Percentiles rank a stretch among this genome's conserved stretches.
Evolutionary conservation across 1,140 invertebrate genomes (phyloP).

Genomic region (Cotesia glomerata): DNA sequence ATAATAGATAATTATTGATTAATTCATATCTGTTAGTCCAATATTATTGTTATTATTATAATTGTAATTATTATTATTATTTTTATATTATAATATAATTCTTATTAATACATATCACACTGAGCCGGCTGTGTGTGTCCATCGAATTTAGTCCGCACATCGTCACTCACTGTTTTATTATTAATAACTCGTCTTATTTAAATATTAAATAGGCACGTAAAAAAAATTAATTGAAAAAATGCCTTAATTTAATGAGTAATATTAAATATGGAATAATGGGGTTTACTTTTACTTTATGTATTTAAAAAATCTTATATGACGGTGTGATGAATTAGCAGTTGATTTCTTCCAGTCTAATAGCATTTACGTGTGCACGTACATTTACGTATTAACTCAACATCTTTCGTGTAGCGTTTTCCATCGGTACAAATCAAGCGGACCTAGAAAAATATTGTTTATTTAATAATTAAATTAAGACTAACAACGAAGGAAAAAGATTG

Average conservation of each 20-base stretch:
- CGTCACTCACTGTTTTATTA: slow-evolving; percentile 31
- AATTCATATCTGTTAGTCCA: slow-evolving; percentile 32
- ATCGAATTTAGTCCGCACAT: slow-evolving; percentile 45
- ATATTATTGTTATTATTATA: no score
- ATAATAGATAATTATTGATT: slow-evolving; percentile 23
- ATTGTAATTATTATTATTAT: slow-evolving; percentile 38
- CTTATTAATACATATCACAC: slow-evolving; percentile 56
- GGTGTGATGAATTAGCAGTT: slow-evolving; percentile 9
- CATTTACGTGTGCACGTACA: slow-evolving; percentile 88
- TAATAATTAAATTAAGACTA: background rate
- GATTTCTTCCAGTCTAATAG: slow-evolving; percentile 65
- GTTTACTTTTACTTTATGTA: slow-evolving; percentile 11
- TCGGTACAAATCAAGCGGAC: slow-evolving; percentile 90
- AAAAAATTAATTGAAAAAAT: background rate
- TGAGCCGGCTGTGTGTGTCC: slow-evolving; percentile 52
- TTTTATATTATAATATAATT: slow-evolving; percentile 38
- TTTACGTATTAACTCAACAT: slow-evolving; percentile 94
- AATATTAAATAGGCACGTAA: background rate
- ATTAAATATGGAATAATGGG: slow-evolving; percentile 38
- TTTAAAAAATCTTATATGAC: slow-evolving; percentile 18
- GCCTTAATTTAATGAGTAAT: slow-evolving; percentile 38
- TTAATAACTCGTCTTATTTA: background rate
- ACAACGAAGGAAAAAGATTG: background rate
- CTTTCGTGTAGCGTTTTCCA: slow-evolving; percentile 91
- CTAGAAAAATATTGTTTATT: slow-evolving; percentile 56